Base-by-base conservation (phyloP, 2,797 vertebrate genomes). In the Sebastes kiyomatsui region DNA sequence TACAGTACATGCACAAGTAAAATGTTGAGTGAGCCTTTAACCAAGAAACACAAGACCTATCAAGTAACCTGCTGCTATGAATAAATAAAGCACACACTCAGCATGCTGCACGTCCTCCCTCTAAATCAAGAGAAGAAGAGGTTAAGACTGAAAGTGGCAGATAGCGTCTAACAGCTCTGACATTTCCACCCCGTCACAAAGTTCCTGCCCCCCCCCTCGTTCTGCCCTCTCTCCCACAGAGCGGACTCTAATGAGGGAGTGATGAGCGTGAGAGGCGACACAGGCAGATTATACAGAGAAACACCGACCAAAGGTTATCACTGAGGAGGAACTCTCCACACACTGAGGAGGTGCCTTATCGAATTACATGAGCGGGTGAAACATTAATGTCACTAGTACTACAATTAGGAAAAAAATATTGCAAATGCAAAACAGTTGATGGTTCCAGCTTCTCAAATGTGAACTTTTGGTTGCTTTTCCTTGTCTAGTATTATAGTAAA, bases 171-270 rank as follows among this genome's bases (percentile, higher is more conserved):
- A 69, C 75, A 79, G 76, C 87, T 79, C 70, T 89, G 88, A 92
- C 90, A 92, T 94, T 94, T 94, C 81, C 72, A 85, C n/a, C 30
- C 54, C 14, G 32, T 83, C 88, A 67, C 77, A 79, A 79, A 89
- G 86, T 75, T 79, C 79, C 84, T 76, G 61, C 71, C 77, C 79
- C 77, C 85, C 85, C 75, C 75, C 75, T 55, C 0, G 70, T 73
- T 79, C 49, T 78, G 62, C 65, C 52, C 68, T 32, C 77, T 69
- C 49, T 32, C 84, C 83, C 80, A 79, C 90, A 64, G 88, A 75
- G 86, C 6, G 0, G 27, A 70, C 74, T 81, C 80, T 89, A 89
- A 86, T 76, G 85, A 91, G 77, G 59, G 32, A 38, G 76, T 55
- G 85, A 79, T 67, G 80, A 84, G 69, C 61, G 59, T 0, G 25